Evolutionary conservation across 2,113 vertebrate species (phyloP), one percentile per base, ranked within the genome.

Genomic region (Takifugu bimaculatus): DNA sequence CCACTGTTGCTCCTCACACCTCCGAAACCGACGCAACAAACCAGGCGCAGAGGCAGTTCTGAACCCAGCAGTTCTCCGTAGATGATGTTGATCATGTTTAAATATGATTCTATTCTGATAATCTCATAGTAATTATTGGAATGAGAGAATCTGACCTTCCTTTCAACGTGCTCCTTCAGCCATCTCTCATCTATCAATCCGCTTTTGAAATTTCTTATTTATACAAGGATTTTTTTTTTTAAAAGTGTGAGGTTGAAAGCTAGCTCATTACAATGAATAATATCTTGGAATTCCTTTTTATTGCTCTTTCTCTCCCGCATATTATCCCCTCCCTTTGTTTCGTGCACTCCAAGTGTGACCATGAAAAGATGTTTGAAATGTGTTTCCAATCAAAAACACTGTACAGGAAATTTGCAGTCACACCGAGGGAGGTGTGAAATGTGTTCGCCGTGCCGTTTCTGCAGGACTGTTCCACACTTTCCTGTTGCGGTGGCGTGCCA

Each of bases 371-470:
- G 78, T 88, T 85, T 85, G 60, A 61, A 88, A 86, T 77, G 77
- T 84, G 79, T 85, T 85, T 87, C 74, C 78, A 83, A 87, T 85
- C 81, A 78, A 83, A 78, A 74, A 79, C 60, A n/a, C 84, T 71
- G 78, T 78, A 80, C 85, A 89, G 87, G 87, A 90, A 90, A 90
- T 90, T 86, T 88, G 74, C 87, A 88, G 84, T 90, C 85, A 80
- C 76, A 86, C 83, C 71, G 70, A 85, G 79, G 82, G 81, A 87
- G 81, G 86, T 90, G 89, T 90, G 86, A 90, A 90, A 90, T 86
- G 85, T 87, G 79, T 80, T 84, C 74, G 65, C 81, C 68, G 80
- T 83, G 88, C 87, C 90, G 88, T 89, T 90, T 86, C 74, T 83
- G 78, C 74, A 87, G 84, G 83, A 86, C 83, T 84, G 77, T 78